These are phyloP conservation scores for Eunapius fragilis DNA, from an alignment of 37 sponge, comb jelly and placozoan genomes.

Conservation along the genomic window DNA sequence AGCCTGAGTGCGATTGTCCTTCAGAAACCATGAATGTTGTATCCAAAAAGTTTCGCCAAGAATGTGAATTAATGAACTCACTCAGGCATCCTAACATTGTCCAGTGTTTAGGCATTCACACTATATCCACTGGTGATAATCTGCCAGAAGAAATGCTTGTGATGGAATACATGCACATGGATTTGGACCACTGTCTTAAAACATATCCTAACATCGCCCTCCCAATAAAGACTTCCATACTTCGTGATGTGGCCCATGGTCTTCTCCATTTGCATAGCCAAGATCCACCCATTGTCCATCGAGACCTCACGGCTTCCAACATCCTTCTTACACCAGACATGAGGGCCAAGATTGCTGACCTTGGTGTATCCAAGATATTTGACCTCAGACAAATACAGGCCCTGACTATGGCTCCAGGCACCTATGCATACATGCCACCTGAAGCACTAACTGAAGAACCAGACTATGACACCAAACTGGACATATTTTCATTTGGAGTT, in stretches of 20 bases:
- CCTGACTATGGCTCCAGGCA: neutral
- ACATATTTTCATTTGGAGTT: slow-evolving; percentile 3
- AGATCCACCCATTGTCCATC: slow-evolving; percentile 7
- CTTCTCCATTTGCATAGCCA: neutral
- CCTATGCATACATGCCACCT: slow-evolving; percentile 14
- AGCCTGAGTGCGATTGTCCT: neutral
- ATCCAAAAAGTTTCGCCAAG: neutral
- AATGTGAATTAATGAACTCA: neutral
- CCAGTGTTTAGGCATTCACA: neutral
- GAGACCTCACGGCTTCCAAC: slow-evolving; percentile 11
- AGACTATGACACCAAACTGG: slow-evolving; percentile 1
- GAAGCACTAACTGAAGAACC: neutral
- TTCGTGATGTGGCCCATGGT: neutral
- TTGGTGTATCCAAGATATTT: slow-evolving; percentile 1
- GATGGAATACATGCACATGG: slow-evolving; percentile 4
- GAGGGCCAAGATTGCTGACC: slow-evolving; percentile 15
- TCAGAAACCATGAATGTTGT: neutral
- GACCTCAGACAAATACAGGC: neutral
- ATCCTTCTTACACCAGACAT: slow-evolving; percentile 18
- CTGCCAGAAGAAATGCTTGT: neutral
- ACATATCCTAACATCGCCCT: neutral
- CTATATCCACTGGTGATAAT: neutral
- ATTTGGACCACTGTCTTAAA: neutral
- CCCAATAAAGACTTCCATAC: neutral
- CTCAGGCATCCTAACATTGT: slow-evolving; percentile 8